These are phyloP conservation scores for Argyrosomus regius DNA, from an alignment of 2,797 vertebrate species.

Conservation along the genomic window DNA sequence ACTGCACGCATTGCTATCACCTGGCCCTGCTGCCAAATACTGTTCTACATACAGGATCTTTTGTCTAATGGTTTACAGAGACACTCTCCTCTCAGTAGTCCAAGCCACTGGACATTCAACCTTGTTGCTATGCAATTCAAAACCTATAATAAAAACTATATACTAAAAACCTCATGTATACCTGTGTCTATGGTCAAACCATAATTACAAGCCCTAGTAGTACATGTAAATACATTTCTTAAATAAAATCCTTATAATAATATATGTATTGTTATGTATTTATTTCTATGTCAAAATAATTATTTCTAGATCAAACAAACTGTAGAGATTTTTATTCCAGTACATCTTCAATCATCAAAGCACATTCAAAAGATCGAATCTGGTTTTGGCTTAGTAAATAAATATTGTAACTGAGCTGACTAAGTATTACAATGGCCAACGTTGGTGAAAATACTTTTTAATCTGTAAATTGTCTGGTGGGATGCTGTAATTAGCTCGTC, in stretches of 20 bases:
- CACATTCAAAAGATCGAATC: neutral
- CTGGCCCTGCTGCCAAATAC: conserved; percentile 90
- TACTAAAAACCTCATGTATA: conserved; percentile 18
- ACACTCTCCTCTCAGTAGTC: conserved; percentile 84
- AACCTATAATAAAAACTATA: conserved; percentile 18
- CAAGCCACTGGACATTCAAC: conserved; percentile 79
- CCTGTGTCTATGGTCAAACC: conserved; percentile 11
- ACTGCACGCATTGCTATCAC: conserved; percentile 88
- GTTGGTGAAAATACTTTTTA: conserved; percentile 58
- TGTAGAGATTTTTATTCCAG: neutral
- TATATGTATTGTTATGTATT: neutral
- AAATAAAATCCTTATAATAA: neutral
- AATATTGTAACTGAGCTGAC: conserved; percentile 28
- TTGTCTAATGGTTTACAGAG: conserved; percentile 89
- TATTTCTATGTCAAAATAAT: neutral
- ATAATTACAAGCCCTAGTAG: neutral
- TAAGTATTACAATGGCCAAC: conserved; percentile 22
- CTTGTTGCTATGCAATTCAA: conserved; percentile 76
- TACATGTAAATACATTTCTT: neutral
- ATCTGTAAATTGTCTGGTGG: conserved; percentile 74
- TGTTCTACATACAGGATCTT: conserved; percentile 87
- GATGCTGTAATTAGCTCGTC: conserved; percentile 80
- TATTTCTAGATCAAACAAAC: conserved; percentile 3
- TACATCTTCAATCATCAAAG: conserved; percentile 2
- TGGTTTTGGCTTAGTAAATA: conserved; percentile 22